Percentiles rank a stretch among this genome's conserved stretches.
Conservation (phyloP, 2,888 invertebrate species). For the Drosophila quinaria region DNA sequence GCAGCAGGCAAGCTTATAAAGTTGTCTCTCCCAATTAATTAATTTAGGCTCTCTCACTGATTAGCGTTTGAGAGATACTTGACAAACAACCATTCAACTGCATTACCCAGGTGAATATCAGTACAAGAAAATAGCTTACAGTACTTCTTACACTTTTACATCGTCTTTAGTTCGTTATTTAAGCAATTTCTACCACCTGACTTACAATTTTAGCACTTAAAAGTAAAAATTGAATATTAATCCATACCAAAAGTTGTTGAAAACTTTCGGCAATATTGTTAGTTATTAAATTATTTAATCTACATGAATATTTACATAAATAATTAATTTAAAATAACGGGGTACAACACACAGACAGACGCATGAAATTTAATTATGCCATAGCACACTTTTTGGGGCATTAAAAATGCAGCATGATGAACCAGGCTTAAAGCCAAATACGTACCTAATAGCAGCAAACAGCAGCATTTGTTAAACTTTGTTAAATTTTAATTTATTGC, state of each 20-base stretch:
- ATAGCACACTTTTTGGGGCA: constrained; percentile 57
- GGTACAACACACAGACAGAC: constrained; percentile 17
- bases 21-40: constrained; percentile 21
- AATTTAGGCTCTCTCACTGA: constrained; percentile 2
- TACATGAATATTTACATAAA: not conserved
- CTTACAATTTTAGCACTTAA: not conserved
- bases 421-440: constrained; percentile 24
- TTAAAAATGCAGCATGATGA: constrained; percentile 54
- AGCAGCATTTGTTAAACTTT: constrained; percentile 48
- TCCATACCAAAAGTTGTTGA: constrained; percentile 6
- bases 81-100: not conserved
- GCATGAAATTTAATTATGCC: constrained; percentile 54
- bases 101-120: not conserved
- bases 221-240: constrained; percentile 2
- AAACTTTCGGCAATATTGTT: not conserved
- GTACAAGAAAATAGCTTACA: not conserved
- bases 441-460: constrained; percentile 17
- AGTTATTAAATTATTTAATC: not conserved
- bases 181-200: not conserved
- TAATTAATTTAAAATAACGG: constrained; percentile 4
- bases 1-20: constrained; percentile 14
- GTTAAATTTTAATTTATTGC: constrained; percentile 75
- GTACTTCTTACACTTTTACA: not conserved
- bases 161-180: not conserved
- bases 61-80: constrained; percentile 2